Conservation (phyloP, 2,113 vertebrate species). For the rat (Rattus norvegicus) region DNA sequence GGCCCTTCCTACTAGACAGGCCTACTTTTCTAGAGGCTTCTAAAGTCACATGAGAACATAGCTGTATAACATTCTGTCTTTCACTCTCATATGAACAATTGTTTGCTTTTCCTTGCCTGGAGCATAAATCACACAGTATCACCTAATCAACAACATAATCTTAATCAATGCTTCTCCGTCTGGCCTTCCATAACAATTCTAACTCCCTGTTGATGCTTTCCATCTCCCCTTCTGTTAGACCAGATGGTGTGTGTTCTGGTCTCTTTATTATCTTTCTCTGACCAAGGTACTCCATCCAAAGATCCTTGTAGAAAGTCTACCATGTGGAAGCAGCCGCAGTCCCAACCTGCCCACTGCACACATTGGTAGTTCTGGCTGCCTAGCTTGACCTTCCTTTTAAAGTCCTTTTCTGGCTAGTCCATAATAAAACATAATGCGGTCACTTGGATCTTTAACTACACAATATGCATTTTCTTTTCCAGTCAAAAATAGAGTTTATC, state of each 20-base stretch:
- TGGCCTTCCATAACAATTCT: constrained; percentile 86
- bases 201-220: constrained; percentile 88
- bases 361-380: constrained; percentile 56
- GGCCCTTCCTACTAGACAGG: neutral
- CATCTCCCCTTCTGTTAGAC: constrained; percentile 88
- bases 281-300: constrained; percentile 84
- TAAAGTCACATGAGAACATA: neutral
- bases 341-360: constrained; percentile 67
- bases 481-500: neutral
- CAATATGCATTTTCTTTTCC: constrained; percentile 56
- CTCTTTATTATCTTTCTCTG: constrained; percentile 87
- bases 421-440: constrained; percentile 34
- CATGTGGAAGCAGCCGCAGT: constrained; percentile 69
- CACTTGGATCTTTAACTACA: constrained; percentile 45
- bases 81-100: neutral
- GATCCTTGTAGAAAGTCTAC: constrained; percentile 71
- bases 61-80: constrained; percentile 50
- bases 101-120: constrained; percentile 67
- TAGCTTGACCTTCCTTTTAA: constrained; percentile 68
- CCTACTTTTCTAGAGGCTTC: constrained; percentile 26
- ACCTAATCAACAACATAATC: constrained; percentile 87
- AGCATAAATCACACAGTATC: constrained; percentile 84
- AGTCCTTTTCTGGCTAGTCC: constrained; percentile 58
- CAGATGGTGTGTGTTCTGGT: constrained; percentile 87
- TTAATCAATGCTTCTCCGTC: constrained; percentile 89